These are phyloP conservation scores for Aplysina aerophoba DNA, from an alignment of 37 sponge, comb jelly and placozoan genomes.

Conservation along the genomic window DNA sequence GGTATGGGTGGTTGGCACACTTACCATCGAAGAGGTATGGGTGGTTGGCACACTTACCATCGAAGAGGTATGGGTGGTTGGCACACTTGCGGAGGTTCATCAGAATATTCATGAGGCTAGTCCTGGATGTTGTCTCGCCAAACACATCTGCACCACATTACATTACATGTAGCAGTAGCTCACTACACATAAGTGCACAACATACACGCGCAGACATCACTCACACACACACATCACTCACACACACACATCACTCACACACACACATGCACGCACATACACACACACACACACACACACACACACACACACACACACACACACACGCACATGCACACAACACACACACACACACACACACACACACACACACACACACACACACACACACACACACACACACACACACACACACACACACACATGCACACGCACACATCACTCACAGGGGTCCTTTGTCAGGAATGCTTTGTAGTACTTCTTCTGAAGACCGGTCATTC, in stretches of 20 bases:
- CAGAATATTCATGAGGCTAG: slow-evolving; percentile 81
- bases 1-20: slow-evolving; percentile 94
- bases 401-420: not conserved
- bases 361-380: slow-evolving; percentile 1
- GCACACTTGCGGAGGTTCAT: slow-evolving; percentile 90
- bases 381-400: not conserved
- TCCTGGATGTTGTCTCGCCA: slow-evolving; percentile 63
- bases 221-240: slow-evolving; percentile 22
- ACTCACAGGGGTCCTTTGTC: slow-evolving; percentile 69
- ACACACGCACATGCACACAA: not conserved
- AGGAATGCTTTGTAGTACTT: slow-evolving; percentile 81
- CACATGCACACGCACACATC: not conserved
- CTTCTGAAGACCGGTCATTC: slow-evolving; percentile 81
- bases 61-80: slow-evolving; percentile 94
- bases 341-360: not conserved
- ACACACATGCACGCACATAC: not conserved
- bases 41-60: slow-evolving; percentile 70
- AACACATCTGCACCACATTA: slow-evolving; percentile 51
- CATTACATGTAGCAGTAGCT: no score
- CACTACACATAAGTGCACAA: not conserved
- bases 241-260: slow-evolving; percentile 13
- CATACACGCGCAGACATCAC: not conserved
- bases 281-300: slow-evolving; percentile 29
- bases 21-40: no score
- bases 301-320: slow-evolving; percentile 12